These are phyloP conservation scores for Lemur catta DNA, from an alignment of 2,797 vertebrate species.

Conservation along the genomic window DNA sequence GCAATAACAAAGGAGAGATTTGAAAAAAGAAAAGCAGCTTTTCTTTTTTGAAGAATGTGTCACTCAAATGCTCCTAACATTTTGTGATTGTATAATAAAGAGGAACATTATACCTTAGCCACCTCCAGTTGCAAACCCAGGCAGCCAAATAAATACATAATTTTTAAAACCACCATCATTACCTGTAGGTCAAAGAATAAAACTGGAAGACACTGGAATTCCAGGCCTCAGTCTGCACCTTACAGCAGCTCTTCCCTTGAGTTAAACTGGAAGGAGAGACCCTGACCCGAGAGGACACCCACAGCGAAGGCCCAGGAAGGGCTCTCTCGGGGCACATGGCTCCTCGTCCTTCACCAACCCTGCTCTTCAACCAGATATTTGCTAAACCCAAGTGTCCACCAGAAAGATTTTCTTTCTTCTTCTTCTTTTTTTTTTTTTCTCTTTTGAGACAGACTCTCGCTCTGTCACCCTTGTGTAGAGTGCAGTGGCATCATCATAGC, in stretches of 20 bases:
- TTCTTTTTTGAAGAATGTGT: not conserved
- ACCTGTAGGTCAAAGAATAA: not conserved
- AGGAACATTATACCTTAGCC: not conserved
- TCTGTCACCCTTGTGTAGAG: no score
- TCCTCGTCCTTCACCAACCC: not conserved
- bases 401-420: not conserved
- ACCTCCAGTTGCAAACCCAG: not conserved
- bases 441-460: no score
- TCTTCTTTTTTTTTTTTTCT: no score
- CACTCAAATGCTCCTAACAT: not conserved
- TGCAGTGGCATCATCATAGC: no score
- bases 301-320: not conserved
- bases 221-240: not conserved
- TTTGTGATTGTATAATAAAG: not conserved
- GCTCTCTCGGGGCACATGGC: not conserved
- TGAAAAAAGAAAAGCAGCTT: constrained; percentile 5
- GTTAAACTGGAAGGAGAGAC: not conserved
- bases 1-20: constrained; percentile 25
- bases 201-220: not conserved
- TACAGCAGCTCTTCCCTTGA: not conserved
- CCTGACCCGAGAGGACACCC: not conserved
- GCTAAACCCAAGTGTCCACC: not conserved
- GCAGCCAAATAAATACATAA: not conserved
- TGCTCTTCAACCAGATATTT: not conserved
- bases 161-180: not conserved